A percentile compares a stretch with the other conserved stretches of the same genome.
Evolutionary conservation across 2,888 invertebrate species (phyloP).

Genomic region (Erynnis tages): DNA sequence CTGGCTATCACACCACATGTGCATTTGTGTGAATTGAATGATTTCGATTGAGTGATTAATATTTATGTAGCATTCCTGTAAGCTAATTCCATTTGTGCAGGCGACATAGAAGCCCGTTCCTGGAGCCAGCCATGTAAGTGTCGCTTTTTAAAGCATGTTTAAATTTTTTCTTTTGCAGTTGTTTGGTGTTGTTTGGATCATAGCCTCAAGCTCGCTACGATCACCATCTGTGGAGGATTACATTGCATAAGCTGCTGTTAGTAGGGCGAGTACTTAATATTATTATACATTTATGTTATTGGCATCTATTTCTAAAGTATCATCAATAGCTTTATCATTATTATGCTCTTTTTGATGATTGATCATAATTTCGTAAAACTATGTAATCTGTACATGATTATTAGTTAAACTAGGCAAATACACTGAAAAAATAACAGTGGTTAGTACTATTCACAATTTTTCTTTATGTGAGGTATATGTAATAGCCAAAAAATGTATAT

Average conservation of each 20-base stretch:
- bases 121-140: slow-evolving; percentile 59
- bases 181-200: slow-evolving; percentile 82
- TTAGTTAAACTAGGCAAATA: background rate
- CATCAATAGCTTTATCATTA: background rate
- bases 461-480: too few relatives aligned
- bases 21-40: slow-evolving; percentile 49
- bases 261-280: slow-evolving; percentile 53
- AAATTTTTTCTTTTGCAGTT: slow-evolving; percentile 83
- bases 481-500: too few relatives aligned
- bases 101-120: slow-evolving; percentile 77
- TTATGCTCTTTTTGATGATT: too few relatives aligned
- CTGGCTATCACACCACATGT: slow-evolving; percentile 16
- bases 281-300: slow-evolving; percentile 29
- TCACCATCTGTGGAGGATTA: slow-evolving; percentile 82
- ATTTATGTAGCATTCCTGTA: slow-evolving; percentile 72
- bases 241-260: slow-evolving; percentile 78
- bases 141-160: slow-evolving; percentile 80
- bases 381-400: background rate
- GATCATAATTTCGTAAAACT: too few relatives aligned
- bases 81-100: slow-evolving; percentile 76
- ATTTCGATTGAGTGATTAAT: slow-evolving; percentile 53
- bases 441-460: too few relatives aligned
- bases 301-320: background rate
- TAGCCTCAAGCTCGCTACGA: slow-evolving; percentile 82
- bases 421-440: too few relatives aligned